Conservation (phyloP, 2,797 vertebrate genomes). For the Prunella strophiata region DNA sequence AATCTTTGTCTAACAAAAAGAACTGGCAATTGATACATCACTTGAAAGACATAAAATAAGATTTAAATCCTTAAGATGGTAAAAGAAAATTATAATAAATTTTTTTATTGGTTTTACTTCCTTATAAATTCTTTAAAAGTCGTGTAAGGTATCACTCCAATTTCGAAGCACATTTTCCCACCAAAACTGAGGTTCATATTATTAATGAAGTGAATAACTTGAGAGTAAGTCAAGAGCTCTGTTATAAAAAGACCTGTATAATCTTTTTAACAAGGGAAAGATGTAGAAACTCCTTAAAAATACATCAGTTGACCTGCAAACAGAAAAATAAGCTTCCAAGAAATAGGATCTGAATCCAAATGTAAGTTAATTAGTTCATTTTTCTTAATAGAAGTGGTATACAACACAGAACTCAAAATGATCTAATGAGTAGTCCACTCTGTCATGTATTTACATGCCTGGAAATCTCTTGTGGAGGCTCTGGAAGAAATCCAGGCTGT, state of each 20-base stretch:
- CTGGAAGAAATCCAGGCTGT: not conserved
- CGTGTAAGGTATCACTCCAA: not conserved
- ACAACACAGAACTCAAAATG: not conserved
- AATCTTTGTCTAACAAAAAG: not conserved
- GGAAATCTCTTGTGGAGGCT: not conserved
- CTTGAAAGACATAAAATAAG: not conserved
- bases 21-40: not conserved
- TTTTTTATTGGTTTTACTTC: not conserved
- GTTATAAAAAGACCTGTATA: not conserved
- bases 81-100: not conserved
- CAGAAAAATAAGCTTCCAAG: not conserved
- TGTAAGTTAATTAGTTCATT: not conserved
- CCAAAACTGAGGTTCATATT: not conserved
- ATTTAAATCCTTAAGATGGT: not conserved
- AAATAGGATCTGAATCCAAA: not conserved
- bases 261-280: not conserved
- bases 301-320: not conserved
- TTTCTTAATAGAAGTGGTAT: not conserved
- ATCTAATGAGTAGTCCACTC: not conserved
- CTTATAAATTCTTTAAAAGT: not conserved
- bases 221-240: not conserved
- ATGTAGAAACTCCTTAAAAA: not conserved
- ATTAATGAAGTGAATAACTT: not conserved
- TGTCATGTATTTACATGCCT: not conserved
- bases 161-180: not conserved